Base-by-base conservation (phyloP, 2,888 invertebrate genomes). In the Drosophila siamana region DNA sequence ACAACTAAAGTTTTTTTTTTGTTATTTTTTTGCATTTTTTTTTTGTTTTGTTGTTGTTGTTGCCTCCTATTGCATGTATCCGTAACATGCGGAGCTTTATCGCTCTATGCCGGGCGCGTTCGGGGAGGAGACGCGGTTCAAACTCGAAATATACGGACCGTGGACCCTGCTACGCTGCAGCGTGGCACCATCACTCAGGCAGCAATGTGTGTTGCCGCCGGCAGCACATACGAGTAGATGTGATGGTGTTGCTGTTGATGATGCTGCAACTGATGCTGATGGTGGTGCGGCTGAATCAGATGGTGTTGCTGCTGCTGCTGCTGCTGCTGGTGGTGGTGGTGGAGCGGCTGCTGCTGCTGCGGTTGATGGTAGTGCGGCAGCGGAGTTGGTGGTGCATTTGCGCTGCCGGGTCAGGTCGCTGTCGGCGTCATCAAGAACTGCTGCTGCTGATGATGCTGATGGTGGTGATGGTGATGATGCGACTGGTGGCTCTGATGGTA, bases 371-470 rank as follows among this genome's bases (percentile, higher is more conserved):
- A 77, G 69, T 75, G 79, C 69, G 60, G 55, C 59, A 78, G 74
- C 62, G 86, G 41, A 65, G 80, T 71, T 59, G 69, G 65, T 75
- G 76, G 74, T 65, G 78, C 81, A 57, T 63, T 69, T 60, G 86
- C 68, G 74, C 78, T 90, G 90, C 90, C 90, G 91, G 92, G 92
- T 92, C 92, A 92, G 90, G 92, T 92, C 86, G 92, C 91, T 90
- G 92, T 91, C 86, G 83, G 82, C 52, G 92, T 91, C 92, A 92
- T 92, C 80, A 92, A 88, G 82, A 90, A 92, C 88, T 92, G 92
- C 82, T 92, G 92, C 89, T 92, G 91, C 67, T 91, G 90, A 72
- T 83, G 84, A 41, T 84, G 85, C 13, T 86, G 89, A 36, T 85
- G 88, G 15, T 86, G 87, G 24, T 78, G 78, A 51, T 81, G 83